A percentile compares a stretch with the other conserved stretches of the same genome.
These are phyloP conservation scores for Idaea aversata DNA, from an alignment of 2,888 invertebrate species.

Conservation along the genomic window DNA sequence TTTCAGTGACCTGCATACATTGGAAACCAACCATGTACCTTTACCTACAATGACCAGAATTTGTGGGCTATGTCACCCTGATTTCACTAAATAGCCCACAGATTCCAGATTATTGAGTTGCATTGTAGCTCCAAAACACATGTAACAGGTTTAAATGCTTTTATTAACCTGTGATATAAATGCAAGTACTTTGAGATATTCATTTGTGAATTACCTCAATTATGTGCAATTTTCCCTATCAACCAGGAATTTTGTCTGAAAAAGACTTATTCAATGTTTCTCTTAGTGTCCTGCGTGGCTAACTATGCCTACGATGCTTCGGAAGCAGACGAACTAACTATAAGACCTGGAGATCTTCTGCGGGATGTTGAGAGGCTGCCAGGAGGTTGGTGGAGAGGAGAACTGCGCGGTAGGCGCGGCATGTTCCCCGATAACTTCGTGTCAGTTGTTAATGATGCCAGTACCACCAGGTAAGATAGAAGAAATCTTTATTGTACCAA, in stretches of 20 bases:
- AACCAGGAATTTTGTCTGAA: constrained; percentile 1
- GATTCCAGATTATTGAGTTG: too few relatives aligned
- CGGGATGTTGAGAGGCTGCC: constrained; percentile 87
- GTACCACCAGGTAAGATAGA: constrained; percentile 60
- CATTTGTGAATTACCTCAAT: too few relatives aligned
- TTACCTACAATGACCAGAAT: not conserved
- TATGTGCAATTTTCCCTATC: not conserved
- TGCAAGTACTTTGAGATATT: not conserved
- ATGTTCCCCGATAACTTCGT: constrained; percentile 98
- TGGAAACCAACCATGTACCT: too few relatives aligned
- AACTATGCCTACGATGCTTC: constrained; percentile 93
- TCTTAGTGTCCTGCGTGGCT: constrained; percentile 88
- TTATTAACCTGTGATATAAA: not conserved
- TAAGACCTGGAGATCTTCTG: constrained; percentile 91
- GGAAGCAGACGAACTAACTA: constrained; percentile 91
- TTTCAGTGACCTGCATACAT: too few relatives aligned
- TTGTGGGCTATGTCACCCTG: not conserved
- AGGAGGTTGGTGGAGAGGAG: constrained; percentile 97
- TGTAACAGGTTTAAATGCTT: not conserved
- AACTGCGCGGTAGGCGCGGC: constrained; percentile 88
- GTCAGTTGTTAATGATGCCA: constrained; percentile 76
- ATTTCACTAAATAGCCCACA: too few relatives aligned
- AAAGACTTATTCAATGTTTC: constrained; percentile 2
- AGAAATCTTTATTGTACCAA: not conserved
- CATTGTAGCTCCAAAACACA: not conserved